A percentile compares a stretch with the other conserved stretches of the same genome.
phyloP scores from a whole-genome alignment of 2,888 invertebrate species.

The Thalpophila matura region DNA sequence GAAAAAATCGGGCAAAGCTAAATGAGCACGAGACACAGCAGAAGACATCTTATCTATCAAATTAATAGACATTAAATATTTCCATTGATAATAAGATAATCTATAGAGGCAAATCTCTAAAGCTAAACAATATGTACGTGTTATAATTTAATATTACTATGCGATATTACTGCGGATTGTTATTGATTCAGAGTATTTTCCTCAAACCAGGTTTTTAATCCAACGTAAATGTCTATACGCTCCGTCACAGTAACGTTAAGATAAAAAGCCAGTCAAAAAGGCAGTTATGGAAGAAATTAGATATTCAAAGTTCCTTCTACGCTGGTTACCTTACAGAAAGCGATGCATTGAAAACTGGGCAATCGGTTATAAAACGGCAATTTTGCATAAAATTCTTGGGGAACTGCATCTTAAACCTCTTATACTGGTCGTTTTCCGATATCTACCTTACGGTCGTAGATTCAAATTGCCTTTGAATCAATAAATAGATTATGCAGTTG shows the following conservation, averaged over 20 bases:
- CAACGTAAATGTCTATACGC: neutral
- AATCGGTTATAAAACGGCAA: constrained; percentile 73
- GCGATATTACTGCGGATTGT: too few species aligned
- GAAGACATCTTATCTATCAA: neutral
- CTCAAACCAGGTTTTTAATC: neutral
- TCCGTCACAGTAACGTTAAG: constrained; percentile 12
- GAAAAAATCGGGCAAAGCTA: neutral
- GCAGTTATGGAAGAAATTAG: constrained; percentile 41
- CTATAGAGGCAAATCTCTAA: neutral
- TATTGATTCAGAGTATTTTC: too few species aligned
- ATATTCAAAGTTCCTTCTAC: constrained; percentile 47
- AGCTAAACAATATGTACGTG: neutral
- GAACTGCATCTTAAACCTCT: constrained; percentile 70
- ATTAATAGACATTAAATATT: too few species aligned
- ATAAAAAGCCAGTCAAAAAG: constrained; percentile 20
- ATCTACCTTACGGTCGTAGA: constrained; percentile 62
- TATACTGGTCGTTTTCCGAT: constrained; percentile 68
- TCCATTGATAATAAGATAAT: too few species aligned
- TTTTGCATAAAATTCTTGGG: constrained; percentile 72
- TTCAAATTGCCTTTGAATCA: constrained; percentile 61
- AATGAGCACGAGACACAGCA: neutral
- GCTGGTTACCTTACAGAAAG: constrained; percentile 51
- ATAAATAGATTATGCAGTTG: constrained; percentile 49
- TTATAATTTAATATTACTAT: too few species aligned
- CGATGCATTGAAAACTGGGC: constrained; percentile 62